Percentiles rank a stretch among this genome's conserved stretches.
Evolutionary conservation across 2,888 invertebrate genomes (phyloP).

Genomic region (Pseudeuparius sepicola): DNA sequence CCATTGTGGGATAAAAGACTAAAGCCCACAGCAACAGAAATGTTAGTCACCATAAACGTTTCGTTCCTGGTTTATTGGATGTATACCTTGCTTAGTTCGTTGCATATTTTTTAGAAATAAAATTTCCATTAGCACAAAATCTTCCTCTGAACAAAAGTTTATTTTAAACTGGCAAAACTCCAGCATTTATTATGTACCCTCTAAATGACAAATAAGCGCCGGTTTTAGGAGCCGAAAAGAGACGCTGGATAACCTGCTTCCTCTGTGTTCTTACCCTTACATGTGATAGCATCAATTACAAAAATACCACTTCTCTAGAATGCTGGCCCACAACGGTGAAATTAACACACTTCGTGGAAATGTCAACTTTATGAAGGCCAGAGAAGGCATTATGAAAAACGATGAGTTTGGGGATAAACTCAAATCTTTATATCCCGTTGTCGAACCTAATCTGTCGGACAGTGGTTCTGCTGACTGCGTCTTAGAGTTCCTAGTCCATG

Average conservation of each 20-base stretch:
- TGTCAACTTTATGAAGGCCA: slow-evolving; percentile 96
- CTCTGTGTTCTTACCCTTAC: slow-evolving; percentile 8
- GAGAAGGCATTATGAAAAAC: slow-evolving; percentile 95
- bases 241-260: slow-evolving; percentile 12
- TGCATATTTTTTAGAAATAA: too few species aligned
- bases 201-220: slow-evolving; percentile 4
- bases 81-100: too few species aligned
- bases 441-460: slow-evolving; percentile 95
- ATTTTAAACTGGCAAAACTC: too few species aligned
- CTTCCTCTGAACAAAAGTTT: too few species aligned
- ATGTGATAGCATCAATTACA: too few species aligned
- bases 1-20: too few species aligned
- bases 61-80: too few species aligned
- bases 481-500: slow-evolving; percentile 90
- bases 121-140: too few species aligned
- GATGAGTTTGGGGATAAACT: slow-evolving; percentile 72
- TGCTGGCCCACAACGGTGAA: slow-evolving; percentile 97
- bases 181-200: slow-evolving; percentile 1
- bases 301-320: slow-evolving; percentile 45
- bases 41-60: too few species aligned
- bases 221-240: slow-evolving; percentile 8
- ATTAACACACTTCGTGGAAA: slow-evolving; percentile 98
- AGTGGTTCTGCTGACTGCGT: slow-evolving; percentile 98
- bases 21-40: too few species aligned
- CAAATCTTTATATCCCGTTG: slow-evolving; percentile 88